These are phyloP conservation scores for Spheniscus humboldti DNA, from an alignment of 2,797 vertebrate species.

Conservation along the genomic window DNA sequence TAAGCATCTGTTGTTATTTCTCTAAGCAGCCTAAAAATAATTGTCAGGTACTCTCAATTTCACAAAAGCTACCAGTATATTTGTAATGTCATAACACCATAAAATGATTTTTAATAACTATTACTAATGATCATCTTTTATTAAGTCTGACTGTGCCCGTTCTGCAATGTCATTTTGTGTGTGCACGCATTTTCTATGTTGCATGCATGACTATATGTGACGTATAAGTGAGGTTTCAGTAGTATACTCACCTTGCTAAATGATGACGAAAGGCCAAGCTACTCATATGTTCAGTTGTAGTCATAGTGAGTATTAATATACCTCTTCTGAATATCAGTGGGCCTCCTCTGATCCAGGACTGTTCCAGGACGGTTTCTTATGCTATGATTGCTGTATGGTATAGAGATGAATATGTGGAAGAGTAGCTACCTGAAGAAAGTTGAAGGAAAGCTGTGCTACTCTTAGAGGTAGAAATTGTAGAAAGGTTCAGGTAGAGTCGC, in stretches of 20 bases:
- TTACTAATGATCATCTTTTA: background rate
- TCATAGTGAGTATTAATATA: background rate
- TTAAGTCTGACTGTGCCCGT: background rate
- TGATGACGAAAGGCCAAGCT: background rate
- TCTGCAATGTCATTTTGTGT: background rate
- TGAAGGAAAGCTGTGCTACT: background rate
- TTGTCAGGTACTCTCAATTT: background rate
- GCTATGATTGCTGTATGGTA: background rate
- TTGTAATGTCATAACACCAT: background rate
- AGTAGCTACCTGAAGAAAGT: background rate
- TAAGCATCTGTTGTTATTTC: background rate
- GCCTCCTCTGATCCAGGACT: background rate
- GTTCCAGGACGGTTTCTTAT: background rate
- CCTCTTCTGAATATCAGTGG: background rate
- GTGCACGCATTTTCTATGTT: background rate
- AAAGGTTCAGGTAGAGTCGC: background rate
- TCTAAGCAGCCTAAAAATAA: background rate
- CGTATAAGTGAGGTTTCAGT: background rate
- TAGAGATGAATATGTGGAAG: background rate
- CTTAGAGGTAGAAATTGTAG: background rate
- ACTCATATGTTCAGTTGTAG: background rate
- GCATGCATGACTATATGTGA: fast-evolving
- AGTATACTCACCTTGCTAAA: background rate
- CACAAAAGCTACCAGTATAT: background rate
- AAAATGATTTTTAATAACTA: background rate